Base-by-base conservation (phyloP, 2,888 invertebrate species). In the Erannis defoliaria region DNA sequence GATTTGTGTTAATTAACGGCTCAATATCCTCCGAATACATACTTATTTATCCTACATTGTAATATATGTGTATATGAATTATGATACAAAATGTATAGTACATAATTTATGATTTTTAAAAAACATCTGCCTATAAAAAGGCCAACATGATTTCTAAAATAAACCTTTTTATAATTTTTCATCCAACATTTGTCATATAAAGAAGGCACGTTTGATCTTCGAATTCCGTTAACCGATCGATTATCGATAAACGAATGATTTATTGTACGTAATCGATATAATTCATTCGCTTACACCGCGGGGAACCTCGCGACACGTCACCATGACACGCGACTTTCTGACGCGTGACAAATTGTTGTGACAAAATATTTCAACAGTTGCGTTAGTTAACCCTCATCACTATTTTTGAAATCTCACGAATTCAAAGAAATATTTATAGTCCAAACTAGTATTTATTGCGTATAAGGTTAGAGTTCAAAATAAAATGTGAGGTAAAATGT, bases 321-420 rank as follows among this genome's bases (percentile, higher is more conserved):
- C 71, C 78, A 69, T 92, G 91, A 92, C 87, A 78, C 71, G 88
- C 86, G 74, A 80, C 72, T 88, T 85, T 81, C 68, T 84, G 90
- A 90, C 92, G 88, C 88, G 76, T 92, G 90, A 93, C 93, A 89
- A 93, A 93, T 93, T 92, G 89, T 92, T 91, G 82, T 93, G 93
- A 92, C 93, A 92, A 91, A 92, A 93, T 91, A 93, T 93, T 93
- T 92, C 91, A 93, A 89, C 91, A 90, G 89, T 88, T 89, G 88
- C 88, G 78, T 89, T 85, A 86, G 85, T 82, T 79, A 77, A 82
- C 89, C 88, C 86, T 84, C 76, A 75, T 78, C 77, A 77, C 33
- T 37, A 64, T 69, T 70, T 67, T 66, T 61, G 67, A 57, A 68
- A 71, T 62, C 66, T 69, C 68, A 71, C 67, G 69, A 67, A 66